A percentile compares a stretch with the other conserved stretches of the same genome.
Evolutionary conservation across 1,140 invertebrate species (phyloP).

Genomic region (Sinella curviseta): DNA sequence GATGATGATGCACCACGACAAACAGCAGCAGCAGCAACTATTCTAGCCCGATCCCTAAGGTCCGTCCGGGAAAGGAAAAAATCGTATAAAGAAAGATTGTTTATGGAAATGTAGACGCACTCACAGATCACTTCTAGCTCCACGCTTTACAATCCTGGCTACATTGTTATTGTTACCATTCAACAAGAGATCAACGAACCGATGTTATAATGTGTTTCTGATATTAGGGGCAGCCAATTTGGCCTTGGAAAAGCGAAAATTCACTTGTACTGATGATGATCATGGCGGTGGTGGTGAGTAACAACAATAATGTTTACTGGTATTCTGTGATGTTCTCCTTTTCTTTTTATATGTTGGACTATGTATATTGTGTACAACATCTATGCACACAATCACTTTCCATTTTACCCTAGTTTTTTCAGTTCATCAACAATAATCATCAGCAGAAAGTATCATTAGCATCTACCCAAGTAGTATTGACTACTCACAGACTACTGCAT

Average conservation of each 20-base stretch:
- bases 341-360: too few relatives aligned
- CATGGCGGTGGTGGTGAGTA: too few relatives aligned
- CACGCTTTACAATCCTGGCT: too few relatives aligned
- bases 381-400: background rate
- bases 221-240: background rate
- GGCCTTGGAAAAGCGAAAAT: background rate
- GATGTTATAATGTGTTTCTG: background rate
- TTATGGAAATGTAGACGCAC: too few relatives aligned
- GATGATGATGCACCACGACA: background rate
- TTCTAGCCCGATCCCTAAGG: background rate
- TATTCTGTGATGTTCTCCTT: too few relatives aligned
- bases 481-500: background rate
- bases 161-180: too few relatives aligned
- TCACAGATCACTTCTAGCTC: too few relatives aligned
- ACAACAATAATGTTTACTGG: too few relatives aligned
- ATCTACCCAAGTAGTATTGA: too few relatives aligned
- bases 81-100: background rate
- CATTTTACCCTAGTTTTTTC: conserved; percentile 23
- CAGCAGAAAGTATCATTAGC: background rate
- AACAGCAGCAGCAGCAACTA: background rate
- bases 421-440: conserved; percentile 11
- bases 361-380: too few relatives aligned
- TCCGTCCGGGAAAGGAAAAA: background rate
- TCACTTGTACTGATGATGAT: too few relatives aligned
- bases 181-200: conserved; percentile 5